Conservation (phyloP, 2,113 vertebrate species). For the Peucedramus taeniatus region DNA sequence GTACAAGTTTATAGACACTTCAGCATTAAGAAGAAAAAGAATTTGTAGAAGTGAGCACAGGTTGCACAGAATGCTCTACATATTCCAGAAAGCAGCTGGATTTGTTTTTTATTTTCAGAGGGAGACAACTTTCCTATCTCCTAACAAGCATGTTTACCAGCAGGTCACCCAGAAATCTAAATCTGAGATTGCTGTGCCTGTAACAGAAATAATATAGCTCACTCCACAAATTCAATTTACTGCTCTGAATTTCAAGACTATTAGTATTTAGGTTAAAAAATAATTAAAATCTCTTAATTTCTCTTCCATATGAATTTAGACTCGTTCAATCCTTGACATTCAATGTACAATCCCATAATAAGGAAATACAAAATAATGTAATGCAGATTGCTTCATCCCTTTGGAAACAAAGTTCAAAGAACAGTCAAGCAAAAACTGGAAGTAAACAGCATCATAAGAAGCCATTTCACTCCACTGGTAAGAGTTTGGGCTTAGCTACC, state of each 20-base stretch:
- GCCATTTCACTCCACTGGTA: not conserved
- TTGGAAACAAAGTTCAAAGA: not conserved
- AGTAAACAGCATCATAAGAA: not conserved
- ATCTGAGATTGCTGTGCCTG: not conserved
- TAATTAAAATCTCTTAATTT: not conserved
- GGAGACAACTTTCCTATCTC: not conserved
- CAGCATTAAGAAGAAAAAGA: not conserved
- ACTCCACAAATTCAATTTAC: not conserved
- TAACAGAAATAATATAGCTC: not conserved
- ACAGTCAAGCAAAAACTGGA: not conserved
- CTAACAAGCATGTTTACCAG: not conserved
- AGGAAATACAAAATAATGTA: not conserved
- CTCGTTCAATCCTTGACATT: not conserved
- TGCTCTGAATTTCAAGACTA: not conserved
- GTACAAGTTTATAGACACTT: not conserved
- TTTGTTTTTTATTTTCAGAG: not conserved
- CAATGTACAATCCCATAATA: not conserved
- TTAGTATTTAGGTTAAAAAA: not conserved
- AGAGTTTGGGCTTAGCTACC: not conserved
- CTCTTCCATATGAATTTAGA: not conserved
- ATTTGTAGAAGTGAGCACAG: not conserved
- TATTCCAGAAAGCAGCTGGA: not conserved
- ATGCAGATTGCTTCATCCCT: not conserved
- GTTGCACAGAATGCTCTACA: not conserved
- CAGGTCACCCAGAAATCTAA: not conserved